phyloP scores from a whole-genome alignment of 2,888 invertebrate genomes.

The Baccha elongata region DNA sequence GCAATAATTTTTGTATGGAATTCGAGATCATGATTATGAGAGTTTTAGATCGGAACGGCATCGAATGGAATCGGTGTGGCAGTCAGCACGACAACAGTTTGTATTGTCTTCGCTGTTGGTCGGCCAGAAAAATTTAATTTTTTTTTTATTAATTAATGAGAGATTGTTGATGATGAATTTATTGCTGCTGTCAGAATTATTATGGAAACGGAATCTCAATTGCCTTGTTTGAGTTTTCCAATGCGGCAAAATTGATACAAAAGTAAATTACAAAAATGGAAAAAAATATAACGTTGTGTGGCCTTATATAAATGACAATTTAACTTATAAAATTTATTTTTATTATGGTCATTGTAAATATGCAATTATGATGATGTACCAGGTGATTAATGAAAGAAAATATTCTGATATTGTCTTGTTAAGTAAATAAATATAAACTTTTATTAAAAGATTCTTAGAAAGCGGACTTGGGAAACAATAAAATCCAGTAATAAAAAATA shows the following conservation, averaged over 20 bases:
- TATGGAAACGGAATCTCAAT: conserved; percentile 71
- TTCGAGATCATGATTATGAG: conserved; percentile 61
- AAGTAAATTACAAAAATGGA: conserved; percentile 12
- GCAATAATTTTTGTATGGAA: conserved; percentile 70
- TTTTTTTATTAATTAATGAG: conserved; percentile 71
- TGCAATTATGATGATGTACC: too few species aligned
- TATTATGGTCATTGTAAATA: too few species aligned
- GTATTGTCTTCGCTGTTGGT: conserved; percentile 25
- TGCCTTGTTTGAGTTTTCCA: conserved; percentile 33
- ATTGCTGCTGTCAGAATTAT: conserved; percentile 68
- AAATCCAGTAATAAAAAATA: too few species aligned
- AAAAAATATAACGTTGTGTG: conserved; percentile 51
- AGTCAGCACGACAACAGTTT: background rate
- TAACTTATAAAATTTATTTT: too few species aligned
- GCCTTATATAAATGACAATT: too few species aligned
- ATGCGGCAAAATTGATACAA: conserved; percentile 9
- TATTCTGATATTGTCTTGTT: too few species aligned
- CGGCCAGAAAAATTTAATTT: conserved; percentile 17
- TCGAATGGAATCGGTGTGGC: background rate
- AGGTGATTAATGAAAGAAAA: too few species aligned
- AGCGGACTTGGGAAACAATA: too few species aligned
- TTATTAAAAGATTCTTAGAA: too few species aligned
- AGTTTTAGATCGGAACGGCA: conserved; percentile 24
- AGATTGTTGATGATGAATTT: conserved; percentile 72
- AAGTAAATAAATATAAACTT: too few species aligned